A percentile compares a stretch with the other conserved stretches of the same genome.
phyloP scores from a whole-genome alignment of 2,113 vertebrate genomes.

The Crotalus viridis region DNA sequence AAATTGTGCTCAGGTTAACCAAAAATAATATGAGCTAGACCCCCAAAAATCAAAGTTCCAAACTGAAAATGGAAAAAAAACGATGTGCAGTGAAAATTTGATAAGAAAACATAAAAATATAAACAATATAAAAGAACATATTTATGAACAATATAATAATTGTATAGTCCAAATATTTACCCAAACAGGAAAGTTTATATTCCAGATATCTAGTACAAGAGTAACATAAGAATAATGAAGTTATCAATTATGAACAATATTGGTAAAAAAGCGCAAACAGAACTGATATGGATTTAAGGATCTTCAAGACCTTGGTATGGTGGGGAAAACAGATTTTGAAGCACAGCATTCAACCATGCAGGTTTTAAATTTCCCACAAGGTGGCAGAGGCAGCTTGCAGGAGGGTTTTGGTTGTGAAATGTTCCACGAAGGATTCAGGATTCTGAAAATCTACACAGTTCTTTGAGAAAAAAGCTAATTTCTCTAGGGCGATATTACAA shows the following conservation, averaged over 20 bases:
- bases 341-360: constrained; percentile 38
- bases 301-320: rapidly evolving
- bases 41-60: neutral
- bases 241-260: neutral
- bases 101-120: neutral
- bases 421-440: constrained; percentile 41
- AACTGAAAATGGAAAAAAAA: neutral
- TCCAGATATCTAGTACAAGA: neutral
- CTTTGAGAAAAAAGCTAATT: constrained; percentile 49
- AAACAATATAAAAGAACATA: neutral
- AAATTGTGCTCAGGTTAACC: neutral
- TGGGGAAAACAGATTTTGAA: neutral
- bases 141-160: neutral
- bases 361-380: constrained; percentile 64
- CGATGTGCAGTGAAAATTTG: neutral
- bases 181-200: neutral
- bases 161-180: neutral
- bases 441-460: constrained; percentile 49
- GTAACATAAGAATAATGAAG: neutral
- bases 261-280: neutral
- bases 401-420: constrained; percentile 31
- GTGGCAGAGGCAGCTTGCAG: constrained; percentile 68
- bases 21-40: neutral
- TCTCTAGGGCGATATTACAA: constrained; percentile 52
- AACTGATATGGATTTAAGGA: neutral